phyloP scores from a whole-genome alignment of 2,113 vertebrate genomes.

The Pelobates fuscus region DNA sequence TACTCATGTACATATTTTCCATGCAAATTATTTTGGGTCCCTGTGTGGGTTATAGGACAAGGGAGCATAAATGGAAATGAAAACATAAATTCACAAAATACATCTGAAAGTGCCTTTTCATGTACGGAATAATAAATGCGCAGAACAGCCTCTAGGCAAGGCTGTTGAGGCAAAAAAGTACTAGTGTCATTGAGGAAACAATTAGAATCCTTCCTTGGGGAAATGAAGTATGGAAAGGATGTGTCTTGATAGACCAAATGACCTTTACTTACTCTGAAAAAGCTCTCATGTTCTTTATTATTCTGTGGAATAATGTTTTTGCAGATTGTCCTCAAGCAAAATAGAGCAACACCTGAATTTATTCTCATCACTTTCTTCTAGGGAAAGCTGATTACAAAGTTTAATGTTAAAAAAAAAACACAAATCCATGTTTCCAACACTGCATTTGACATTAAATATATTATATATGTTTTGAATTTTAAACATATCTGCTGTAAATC shows the following conservation, averaged over 20 bases:
- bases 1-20: not conserved
- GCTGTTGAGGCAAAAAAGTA: slow-evolving; percentile 49
- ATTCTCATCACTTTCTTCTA: slow-evolving; percentile 42
- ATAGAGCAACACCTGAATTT: slow-evolving; percentile 39
- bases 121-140: slow-evolving; percentile 49
- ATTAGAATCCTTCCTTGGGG: slow-evolving; percentile 49
- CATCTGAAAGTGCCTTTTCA: slow-evolving; percentile 49
- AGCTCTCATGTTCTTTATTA: slow-evolving; percentile 47
- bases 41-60: slow-evolving; percentile 36
- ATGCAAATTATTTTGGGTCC: slow-evolving; percentile 41
- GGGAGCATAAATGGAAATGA: slow-evolving; percentile 27
- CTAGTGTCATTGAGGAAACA: slow-evolving; percentile 50
- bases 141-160: slow-evolving; percentile 48
- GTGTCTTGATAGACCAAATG: slow-evolving; percentile 51
- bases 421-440: slow-evolving; percentile 26
- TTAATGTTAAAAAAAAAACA: slow-evolving; percentile 34
- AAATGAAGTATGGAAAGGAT: slow-evolving; percentile 46
- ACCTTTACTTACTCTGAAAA: slow-evolving; percentile 51
- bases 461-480: slow-evolving; percentile 9
- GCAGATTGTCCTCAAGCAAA: slow-evolving; percentile 48
- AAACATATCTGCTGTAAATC: not conserved
- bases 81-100: slow-evolving; percentile 48
- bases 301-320: slow-evolving; percentile 52
- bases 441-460: slow-evolving; percentile 13
- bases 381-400: slow-evolving; percentile 44